Evolutionary conservation across 2,888 invertebrate species (phyloP).

Genomic region (Panzeria rudis): DNA sequence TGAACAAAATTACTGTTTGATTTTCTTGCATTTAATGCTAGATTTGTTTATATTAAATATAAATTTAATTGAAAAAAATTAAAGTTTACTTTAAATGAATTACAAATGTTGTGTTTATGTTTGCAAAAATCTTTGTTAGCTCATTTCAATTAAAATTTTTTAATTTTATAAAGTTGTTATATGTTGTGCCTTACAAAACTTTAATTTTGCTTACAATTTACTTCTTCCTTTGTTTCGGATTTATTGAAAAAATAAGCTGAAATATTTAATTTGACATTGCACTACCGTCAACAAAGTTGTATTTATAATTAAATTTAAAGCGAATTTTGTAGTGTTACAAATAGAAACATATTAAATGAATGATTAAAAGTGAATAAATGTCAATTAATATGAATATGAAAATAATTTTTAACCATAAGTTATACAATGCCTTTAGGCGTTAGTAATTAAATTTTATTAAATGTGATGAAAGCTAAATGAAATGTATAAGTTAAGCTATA

Average conservation of each 20-base stretch:
- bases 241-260: not conserved
- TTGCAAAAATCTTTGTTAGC: too few relatives aligned
- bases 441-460: conserved; percentile 39
- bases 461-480: conserved; percentile 24
- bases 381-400: conserved; percentile 27
- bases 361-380: conserved; percentile 11
- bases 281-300: not conserved
- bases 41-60: too few relatives aligned
- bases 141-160: too few relatives aligned
- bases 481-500: conserved; percentile 30
- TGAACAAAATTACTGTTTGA: too few relatives aligned
- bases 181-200: too few relatives aligned
- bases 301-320: not conserved
- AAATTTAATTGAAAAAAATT: too few relatives aligned
- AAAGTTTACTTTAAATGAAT: too few relatives aligned
- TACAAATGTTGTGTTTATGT: too few relatives aligned
- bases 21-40: too few relatives aligned
- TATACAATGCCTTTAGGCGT: conserved; percentile 40
- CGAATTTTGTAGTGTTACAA: not conserved
- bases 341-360: not conserved
- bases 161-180: too few relatives aligned
- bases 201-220: not conserved
- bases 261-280: too few relatives aligned
- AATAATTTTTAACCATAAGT: conserved; percentile 2
- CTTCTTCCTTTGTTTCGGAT: not conserved